Conservation (phyloP, 2,797 vertebrate genomes). For the Pipistrellus nathusii region DNA sequence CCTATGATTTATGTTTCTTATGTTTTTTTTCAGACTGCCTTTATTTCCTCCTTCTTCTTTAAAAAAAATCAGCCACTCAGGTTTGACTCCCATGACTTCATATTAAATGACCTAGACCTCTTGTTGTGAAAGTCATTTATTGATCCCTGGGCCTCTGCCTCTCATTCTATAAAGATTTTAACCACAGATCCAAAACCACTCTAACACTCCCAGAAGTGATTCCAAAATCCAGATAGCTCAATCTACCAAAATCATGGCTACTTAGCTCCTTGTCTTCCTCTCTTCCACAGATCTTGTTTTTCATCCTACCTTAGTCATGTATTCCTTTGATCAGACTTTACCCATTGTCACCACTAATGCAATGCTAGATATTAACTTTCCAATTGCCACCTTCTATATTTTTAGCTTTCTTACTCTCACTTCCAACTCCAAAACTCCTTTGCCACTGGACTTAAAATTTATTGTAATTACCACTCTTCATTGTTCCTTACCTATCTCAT, state of each 20-base stretch:
- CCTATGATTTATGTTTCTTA: not conserved
- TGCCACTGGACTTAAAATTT: not conserved
- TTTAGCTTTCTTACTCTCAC: not conserved
- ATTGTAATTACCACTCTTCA: not conserved
- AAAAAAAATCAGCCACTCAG: not conserved
- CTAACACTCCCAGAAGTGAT: not conserved
- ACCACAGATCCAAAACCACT: not conserved
- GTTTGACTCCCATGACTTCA: not conserved
- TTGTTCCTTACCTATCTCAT: not conserved
- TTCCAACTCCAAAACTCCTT: not conserved
- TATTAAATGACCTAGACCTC: not conserved
- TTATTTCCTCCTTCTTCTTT: not conserved
- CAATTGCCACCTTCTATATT: not conserved
- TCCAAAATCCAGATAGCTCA: not conserved
- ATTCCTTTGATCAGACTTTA: not conserved
- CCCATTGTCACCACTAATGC: not conserved
- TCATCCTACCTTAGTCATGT: not conserved
- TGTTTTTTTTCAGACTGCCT: not conserved
- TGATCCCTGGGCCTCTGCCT: not conserved
- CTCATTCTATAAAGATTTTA: not conserved
- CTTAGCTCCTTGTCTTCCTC: not conserved
- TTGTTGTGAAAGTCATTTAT: not conserved
- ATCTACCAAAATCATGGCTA: not conserved
- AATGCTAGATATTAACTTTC: not conserved
- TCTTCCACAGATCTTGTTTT: not conserved